A percentile compares a stretch with the other conserved stretches of the same genome.
Conservation (phyloP, 2,888 invertebrate genomes). For the Monochamus alternatus region DNA sequence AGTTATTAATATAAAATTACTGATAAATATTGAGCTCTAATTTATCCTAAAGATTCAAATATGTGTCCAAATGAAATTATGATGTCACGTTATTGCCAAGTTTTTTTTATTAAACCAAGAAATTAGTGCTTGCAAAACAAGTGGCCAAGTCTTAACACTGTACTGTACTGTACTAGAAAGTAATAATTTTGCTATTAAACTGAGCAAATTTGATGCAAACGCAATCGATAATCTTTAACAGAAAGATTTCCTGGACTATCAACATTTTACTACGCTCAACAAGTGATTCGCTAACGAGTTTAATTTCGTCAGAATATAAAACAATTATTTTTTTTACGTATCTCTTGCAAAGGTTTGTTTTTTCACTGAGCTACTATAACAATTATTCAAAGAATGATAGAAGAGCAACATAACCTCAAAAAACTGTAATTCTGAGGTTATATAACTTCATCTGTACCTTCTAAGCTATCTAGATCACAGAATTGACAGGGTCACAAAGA, state of each 20-base stretch:
- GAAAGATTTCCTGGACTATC: not conserved
- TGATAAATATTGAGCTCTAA: not conserved
- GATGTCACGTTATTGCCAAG: not conserved
- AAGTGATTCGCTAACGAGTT: not conserved
- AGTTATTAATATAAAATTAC: too few species aligned
- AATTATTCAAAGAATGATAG: not conserved
- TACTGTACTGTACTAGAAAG: not conserved
- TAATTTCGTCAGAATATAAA: not conserved
- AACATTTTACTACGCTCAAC: not conserved
- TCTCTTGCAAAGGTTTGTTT: not conserved
- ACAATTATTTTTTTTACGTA: not conserved
- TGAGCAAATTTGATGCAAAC: not conserved
- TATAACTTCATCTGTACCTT: not conserved
- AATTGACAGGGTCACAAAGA: not conserved
- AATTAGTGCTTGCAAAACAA: slow-evolving; percentile 1
- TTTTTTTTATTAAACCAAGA: not conserved
- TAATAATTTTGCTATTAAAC: not conserved
- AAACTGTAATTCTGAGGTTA: not conserved
- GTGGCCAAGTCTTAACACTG: not conserved
- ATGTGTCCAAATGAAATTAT: not conserved
- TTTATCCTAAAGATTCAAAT: not conserved
- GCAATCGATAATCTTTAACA: not conserved
- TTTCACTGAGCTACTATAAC: not conserved
- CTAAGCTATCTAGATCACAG: not conserved
- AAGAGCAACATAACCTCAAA: not conserved